A percentile compares a stretch with the other conserved stretches of the same genome.
phyloP scores from a whole-genome alignment of 2,888 invertebrate species.

The Julus scandinavius region DNA sequence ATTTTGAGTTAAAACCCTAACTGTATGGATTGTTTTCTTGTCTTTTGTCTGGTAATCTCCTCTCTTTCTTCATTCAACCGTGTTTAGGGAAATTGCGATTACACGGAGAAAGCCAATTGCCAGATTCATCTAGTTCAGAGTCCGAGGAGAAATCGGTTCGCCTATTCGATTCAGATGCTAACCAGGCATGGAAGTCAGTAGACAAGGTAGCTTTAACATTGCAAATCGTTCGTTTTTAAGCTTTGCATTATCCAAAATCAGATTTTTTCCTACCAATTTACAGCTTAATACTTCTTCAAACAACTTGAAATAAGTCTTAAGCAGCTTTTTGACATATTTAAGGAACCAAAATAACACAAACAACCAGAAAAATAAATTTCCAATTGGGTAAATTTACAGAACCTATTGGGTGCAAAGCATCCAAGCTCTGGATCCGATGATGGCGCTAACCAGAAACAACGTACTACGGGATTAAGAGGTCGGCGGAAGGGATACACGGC shows the following conservation, averaged over 20 bases:
- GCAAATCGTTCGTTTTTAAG: not conserved
- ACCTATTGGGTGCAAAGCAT: not conserved
- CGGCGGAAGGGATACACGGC: conserved; percentile 50
- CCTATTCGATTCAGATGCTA: conserved; percentile 40
- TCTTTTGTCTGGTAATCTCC: conserved; percentile 18
- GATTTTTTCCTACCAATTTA: not conserved
- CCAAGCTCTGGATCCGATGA: conserved; percentile 22
- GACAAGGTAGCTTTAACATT: conserved; percentile 33
- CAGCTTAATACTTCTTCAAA: not conserved
- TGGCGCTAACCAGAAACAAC: conserved; percentile 24
- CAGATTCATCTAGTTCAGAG: conserved; percentile 25
- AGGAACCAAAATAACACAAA: not conserved
- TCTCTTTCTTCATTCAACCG: not conserved
- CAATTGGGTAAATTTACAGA: not conserved
- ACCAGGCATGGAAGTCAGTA: conserved; percentile 25
- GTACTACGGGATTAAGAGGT: conserved; percentile 46
- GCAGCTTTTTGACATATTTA: not conserved
- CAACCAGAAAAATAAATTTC: not conserved
- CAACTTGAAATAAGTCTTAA: not conserved
- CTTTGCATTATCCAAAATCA: not conserved
- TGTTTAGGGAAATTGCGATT: not conserved
- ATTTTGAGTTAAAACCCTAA: not conserved
- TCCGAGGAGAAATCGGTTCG: conserved; percentile 34
- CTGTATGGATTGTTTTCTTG: not conserved
- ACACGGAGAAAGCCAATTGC: conserved; percentile 29